Conservation (phyloP, 2,888 invertebrate genomes). For the Mallateleia sp. region DNA sequence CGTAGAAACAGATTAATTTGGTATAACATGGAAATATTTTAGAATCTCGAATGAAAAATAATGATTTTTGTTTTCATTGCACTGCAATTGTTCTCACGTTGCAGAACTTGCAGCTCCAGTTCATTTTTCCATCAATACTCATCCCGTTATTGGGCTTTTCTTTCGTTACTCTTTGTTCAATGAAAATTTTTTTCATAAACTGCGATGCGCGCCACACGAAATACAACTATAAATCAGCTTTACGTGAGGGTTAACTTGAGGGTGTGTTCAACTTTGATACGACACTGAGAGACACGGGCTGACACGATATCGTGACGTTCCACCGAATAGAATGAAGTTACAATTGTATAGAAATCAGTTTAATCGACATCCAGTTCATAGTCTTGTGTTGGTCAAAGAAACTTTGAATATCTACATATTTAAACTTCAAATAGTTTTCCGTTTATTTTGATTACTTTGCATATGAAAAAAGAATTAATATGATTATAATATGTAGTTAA, state of each 20-base stretch:
- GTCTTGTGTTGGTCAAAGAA: too few relatives aligned
- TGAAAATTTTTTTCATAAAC: slow-evolving; percentile 41
- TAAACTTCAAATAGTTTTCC: too few relatives aligned
- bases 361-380: slow-evolving; percentile 55
- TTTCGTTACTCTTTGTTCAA: neutral
- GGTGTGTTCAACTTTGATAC: slow-evolving; percentile 63
- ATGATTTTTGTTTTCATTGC: too few relatives aligned
- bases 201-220: slow-evolving; percentile 43
- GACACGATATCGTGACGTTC: slow-evolving; percentile 71
- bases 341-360: slow-evolving; percentile 65
- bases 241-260: slow-evolving; percentile 61
- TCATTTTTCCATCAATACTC: neutral
- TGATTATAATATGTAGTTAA: too few relatives aligned
- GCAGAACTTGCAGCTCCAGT: neutral
- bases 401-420: too few relatives aligned
- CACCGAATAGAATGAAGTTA: slow-evolving; percentile 57
- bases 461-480: too few relatives aligned
- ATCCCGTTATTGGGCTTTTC: neutral
- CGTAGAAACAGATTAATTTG: too few relatives aligned
- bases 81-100: too few relatives aligned
- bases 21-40: too few relatives aligned
- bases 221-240: slow-evolving; percentile 60
- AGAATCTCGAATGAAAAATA: too few relatives aligned
- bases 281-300: slow-evolving; percentile 73
- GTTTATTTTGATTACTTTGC: too few relatives aligned